Base-by-base conservation (phyloP, 2,888 invertebrate species). In the Zhengitettix transpicula region DNA sequence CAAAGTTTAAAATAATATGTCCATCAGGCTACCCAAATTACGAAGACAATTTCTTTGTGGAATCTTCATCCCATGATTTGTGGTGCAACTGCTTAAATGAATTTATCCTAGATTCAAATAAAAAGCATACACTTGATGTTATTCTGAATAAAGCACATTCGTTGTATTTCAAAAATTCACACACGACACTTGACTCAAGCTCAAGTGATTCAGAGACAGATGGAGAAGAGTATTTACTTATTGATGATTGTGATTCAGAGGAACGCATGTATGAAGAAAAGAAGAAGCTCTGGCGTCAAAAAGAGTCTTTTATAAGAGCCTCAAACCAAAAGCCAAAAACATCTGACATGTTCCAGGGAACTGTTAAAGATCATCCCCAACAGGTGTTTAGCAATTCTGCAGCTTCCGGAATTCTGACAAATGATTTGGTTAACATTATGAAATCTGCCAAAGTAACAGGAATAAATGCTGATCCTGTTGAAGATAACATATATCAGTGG, bases 401-500 rank as follows among this genome's bases (percentile, higher is more conserved):
- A 15, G 71, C 72, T 9, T 71, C 71, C 40, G 71, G 71, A 17
- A 71, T 72, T 40, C 66, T 72, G 15, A 71, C 69, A n/a, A 72
- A 72, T 64, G 72, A 72, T 63, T 67, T 72, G 28, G 69, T 71
- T 11, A 66, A 65, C 47, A 70, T 72, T 47, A 68, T 72, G 67
- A 68, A 69, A 59, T 59, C 64, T 55, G 67, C 68, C 62, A 61
- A 67, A 63, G 68, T 59, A 12, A 64, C 62, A 42, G 67, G 67
- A 9, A 66, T 72, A 60, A 66, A 67, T 58, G 71, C 70, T 10
- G 71, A 71, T 44, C 69, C 72, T 10, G 67, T 72, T 10, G 68
- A 71, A 52, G 71, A 72, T 57, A 71, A 72, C 59, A 72, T 72
- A 40, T 72, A 71, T 62, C 66, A 69, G 57, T 72, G 72, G 72